phyloP scores from a whole-genome alignment of 2,113 vertebrate species.

The Crotalus horridus region DNA sequence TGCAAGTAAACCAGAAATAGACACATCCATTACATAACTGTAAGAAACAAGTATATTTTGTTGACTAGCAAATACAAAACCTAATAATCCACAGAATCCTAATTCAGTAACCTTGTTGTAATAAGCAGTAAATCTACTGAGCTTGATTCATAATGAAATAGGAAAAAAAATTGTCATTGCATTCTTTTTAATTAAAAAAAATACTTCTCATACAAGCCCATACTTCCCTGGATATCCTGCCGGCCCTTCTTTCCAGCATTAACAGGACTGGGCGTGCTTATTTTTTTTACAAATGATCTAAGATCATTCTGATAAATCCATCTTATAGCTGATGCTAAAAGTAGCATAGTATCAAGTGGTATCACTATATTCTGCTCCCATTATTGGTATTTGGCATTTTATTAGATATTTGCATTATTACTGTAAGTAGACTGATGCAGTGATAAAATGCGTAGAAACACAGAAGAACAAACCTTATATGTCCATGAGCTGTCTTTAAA shows the following conservation, averaged over 20 bases:
- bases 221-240: background rate
- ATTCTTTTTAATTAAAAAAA: background rate
- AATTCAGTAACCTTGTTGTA: background rate
- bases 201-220: background rate
- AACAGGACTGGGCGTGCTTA: background rate
- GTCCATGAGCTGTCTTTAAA: constrained; percentile 51
- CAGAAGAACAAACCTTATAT: constrained; percentile 43
- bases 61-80: background rate
- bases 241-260: background rate
- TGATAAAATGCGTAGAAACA: constrained; percentile 35
- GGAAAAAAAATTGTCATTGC: background rate
- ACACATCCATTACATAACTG: background rate
- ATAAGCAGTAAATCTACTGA: background rate
- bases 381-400: constrained; percentile 16
- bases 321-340: background rate
- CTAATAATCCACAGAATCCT: background rate
- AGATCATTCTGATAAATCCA: background rate
- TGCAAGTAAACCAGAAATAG: background rate
- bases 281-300: background rate
- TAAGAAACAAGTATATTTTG: background rate
- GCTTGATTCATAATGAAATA: background rate
- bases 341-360: background rate
- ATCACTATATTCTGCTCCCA: background rate
- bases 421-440: constrained; percentile 47
- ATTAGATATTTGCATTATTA: constrained; percentile 30